These are phyloP conservation scores for Melanotaenia trifasciata DNA, from an alignment of 2,797 vertebrate genomes.

Conservation along the genomic window DNA sequence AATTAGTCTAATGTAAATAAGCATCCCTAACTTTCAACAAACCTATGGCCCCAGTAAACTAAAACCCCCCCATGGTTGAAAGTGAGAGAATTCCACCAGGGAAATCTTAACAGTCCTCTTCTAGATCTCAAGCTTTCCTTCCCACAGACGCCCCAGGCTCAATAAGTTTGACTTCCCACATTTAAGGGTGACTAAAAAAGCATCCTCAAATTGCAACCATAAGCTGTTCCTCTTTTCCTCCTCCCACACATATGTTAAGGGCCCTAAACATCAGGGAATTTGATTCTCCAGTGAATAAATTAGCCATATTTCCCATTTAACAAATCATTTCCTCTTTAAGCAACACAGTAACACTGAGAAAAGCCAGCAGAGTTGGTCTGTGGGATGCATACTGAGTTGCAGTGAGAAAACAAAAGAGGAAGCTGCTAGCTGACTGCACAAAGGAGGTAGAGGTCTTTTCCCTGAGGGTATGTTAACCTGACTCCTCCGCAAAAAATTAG, in stretches of 20 bases:
- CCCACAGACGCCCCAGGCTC: slow-evolving; percentile 81
- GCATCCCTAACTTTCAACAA: slow-evolving; percentile 78
- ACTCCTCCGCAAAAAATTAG: slow-evolving; percentile 70
- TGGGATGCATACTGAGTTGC: slow-evolving; percentile 49
- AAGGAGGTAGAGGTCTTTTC: slow-evolving; percentile 69
- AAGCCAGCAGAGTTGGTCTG: slow-evolving; percentile 44
- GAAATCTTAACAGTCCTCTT: slow-evolving; percentile 71
- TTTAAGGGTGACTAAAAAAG: slow-evolving; percentile 87
- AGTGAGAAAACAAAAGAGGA: slow-evolving; percentile 59
- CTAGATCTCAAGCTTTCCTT: slow-evolving; percentile 70
- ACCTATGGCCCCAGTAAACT: slow-evolving; percentile 68
- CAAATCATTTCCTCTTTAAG: slow-evolving; percentile 49
- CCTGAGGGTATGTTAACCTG: slow-evolving; percentile 63
- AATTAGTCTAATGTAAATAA: slow-evolving; percentile 84
- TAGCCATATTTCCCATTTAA: slow-evolving; percentile 56
- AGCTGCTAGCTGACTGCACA: slow-evolving; percentile 56
- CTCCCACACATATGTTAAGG: slow-evolving; percentile 66
- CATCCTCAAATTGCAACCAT: slow-evolving; percentile 87
- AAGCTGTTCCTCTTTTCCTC: slow-evolving; percentile 71
- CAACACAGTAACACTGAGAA: slow-evolving; percentile 43
- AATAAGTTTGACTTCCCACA: slow-evolving; percentile 86
- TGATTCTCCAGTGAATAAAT: slow-evolving; percentile 52
- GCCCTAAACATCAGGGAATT: slow-evolving; percentile 69
- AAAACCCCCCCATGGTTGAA: slow-evolving; percentile 58
- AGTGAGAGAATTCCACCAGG: slow-evolving; percentile 80